Conservation (phyloP, 2,888 invertebrate genomes). For the Herminia tarsipennalis region DNA sequence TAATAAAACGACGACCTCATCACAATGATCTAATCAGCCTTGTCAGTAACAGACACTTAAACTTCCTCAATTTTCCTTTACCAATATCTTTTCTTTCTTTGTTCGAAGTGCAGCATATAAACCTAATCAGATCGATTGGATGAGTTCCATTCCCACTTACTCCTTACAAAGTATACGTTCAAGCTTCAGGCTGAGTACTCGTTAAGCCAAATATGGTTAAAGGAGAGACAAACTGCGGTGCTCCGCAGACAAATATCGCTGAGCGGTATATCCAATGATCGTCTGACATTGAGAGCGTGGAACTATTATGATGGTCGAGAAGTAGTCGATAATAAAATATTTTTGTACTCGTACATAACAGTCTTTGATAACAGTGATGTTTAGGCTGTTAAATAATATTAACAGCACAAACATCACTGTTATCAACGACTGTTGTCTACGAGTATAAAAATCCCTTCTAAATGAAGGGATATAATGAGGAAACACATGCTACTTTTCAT, state of each 20-base stretch:
- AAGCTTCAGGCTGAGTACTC: constrained; percentile 20
- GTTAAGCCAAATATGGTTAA: constrained; percentile 40
- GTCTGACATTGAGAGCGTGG: constrained; percentile 31
- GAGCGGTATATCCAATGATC: constrained; percentile 37
- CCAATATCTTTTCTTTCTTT: neutral
- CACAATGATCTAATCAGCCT: no score
- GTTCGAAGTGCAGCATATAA: constrained; percentile 5
- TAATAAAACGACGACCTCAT: no score
- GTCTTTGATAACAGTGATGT: no score
- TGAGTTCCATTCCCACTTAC: neutral
- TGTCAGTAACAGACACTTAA: no score
- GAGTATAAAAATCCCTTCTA: no score
- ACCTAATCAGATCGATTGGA: constrained; percentile 13
- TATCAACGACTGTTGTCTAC: no score
- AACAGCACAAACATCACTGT: no score
- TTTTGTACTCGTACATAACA: no score
- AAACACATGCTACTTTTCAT: no score
- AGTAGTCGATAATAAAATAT: neutral
- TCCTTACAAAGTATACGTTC: constrained; percentile 11
- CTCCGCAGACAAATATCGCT: constrained; percentile 39
- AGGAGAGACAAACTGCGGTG: constrained; percentile 32
- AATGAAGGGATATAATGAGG: no score
- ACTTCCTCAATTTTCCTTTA: neutral
- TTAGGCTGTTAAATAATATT: no score
- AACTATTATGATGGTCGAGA: constrained; percentile 12